These are phyloP conservation scores for Eumaeus atala DNA, from an alignment of 1,140 invertebrate species.

Conservation along the genomic window DNA sequence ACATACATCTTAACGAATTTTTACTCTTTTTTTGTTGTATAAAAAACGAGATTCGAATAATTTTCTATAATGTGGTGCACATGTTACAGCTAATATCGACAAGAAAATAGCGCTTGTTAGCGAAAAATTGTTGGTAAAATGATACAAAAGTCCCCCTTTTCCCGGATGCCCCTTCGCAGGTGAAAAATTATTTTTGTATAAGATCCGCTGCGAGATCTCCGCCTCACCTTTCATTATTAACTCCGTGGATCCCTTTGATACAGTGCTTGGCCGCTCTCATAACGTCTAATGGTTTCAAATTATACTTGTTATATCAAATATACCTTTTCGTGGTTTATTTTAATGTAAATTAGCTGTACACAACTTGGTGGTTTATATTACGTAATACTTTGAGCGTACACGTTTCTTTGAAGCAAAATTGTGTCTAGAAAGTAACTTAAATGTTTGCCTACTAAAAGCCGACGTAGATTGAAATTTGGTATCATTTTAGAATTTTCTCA, in stretches of 20 bases:
- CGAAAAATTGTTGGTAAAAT: slow-evolving; percentile 35
- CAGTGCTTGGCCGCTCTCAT: slow-evolving; percentile 43
- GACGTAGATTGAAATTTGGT: slow-evolving; percentile 15
- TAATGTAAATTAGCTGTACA: slow-evolving; percentile 8
- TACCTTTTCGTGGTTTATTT: slow-evolving; percentile 11
- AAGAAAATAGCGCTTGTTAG: slow-evolving; percentile 36
- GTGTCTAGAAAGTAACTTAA: slow-evolving; percentile 5
- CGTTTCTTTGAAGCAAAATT: background rate
- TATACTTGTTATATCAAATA: slow-evolving; percentile 48
- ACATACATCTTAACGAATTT: too few species aligned
- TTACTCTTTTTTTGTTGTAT: too few species aligned
- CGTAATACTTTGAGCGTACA: background rate
- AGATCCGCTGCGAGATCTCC: slow-evolving; percentile 46
- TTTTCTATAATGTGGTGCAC: background rate
- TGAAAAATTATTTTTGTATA: slow-evolving; percentile 61
- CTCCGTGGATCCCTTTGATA: slow-evolving; percentile 58
- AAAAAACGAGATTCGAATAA: too few species aligned
- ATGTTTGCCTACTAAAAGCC: slow-evolving; percentile 22
- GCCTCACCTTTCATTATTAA: slow-evolving; percentile 67
- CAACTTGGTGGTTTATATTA: slow-evolving; percentile 4
- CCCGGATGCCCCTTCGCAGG: slow-evolving; percentile 27
- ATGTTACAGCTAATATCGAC: background rate
- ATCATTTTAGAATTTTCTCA: background rate
- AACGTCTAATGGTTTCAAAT: slow-evolving; percentile 63
- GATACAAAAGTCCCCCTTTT: slow-evolving; percentile 36